Evolutionary conservation across 2,113 vertebrate genomes (phyloP), one percentile per base, ranked within the genome.

Genomic region (Mionectes macconnelli): DNA sequence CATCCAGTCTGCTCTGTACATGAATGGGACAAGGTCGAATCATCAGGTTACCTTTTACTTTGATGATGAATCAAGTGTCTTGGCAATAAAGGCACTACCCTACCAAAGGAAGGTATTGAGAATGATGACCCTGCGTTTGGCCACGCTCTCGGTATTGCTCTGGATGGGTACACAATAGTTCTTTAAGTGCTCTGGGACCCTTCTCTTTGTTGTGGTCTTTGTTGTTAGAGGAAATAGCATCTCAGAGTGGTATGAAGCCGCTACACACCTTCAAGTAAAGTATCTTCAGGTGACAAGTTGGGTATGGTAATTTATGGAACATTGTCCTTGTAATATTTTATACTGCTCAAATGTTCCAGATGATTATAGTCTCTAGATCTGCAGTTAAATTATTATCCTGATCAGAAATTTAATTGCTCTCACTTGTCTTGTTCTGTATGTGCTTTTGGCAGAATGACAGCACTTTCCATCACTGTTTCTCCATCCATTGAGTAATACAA

Each of bases 401-500:
- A 96, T 97, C 95, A 96, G 92, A 94, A 96, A 94, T 93, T 91
- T 97, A 94, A 97, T 95, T 96, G 87, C 92, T 91, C 87, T 97
- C 96, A 94, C 96, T 95, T 97, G 90, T 97, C 93, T 96, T 96
- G 45, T 77, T 96, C 90, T 93, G 45, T 84, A 57, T 70, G 49
- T 70, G 93, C 73, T 94, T 89, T 94, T 97, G 96, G 95, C 95
- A 94, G 68, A 79, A 84, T 93, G 94, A 96, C 96, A 96, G 55
- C 45, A 74, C 87, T 92, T 91, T 96, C 84, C 82, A 67, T 96
- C 96, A 96, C 68, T 59, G 59, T 95, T 96, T 94, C 79, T 78
- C 53, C 25, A 88, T 84, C 78, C 77, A 66, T 4, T 64, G 82
- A 87, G 57, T 86, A 69, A 86, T 81, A 84, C 9, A 18, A 94